These are phyloP conservation scores for Bufo gargarizans DNA, from an alignment of 2,113 vertebrate species.

Conservation along the genomic window DNA sequence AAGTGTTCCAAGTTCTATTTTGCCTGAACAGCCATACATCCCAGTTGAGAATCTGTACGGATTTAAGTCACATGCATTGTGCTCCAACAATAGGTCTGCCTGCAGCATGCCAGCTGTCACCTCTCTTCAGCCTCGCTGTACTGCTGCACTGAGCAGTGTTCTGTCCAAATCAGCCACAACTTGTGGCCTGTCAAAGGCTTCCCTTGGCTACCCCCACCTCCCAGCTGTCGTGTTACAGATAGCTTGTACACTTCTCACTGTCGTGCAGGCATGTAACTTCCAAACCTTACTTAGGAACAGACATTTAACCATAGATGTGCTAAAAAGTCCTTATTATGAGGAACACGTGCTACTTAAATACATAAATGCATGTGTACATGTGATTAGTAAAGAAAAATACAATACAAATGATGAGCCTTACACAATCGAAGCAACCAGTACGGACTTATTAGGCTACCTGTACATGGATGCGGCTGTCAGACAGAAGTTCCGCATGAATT, in stretches of 20 bases:
- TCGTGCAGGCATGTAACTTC: conserved; percentile 15
- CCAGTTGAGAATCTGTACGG: not conserved
- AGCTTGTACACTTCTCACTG: conserved; percentile 27
- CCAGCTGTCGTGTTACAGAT: conserved; percentile 34
- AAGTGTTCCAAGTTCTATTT: conserved; percentile 11
- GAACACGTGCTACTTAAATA: not conserved
- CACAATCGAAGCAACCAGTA: not conserved
- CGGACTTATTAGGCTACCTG: too few relatives aligned
- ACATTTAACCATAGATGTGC: conserved; percentile 16
- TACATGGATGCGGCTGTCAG: too few relatives aligned
- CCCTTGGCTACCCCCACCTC: conserved; percentile 44
- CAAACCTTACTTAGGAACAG: not conserved
- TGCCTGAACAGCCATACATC: not conserved
- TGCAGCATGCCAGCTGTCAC: conserved; percentile 54
- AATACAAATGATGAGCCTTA: too few relatives aligned
- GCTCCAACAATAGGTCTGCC: conserved; percentile 43
- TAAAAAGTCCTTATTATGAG: not conserved
- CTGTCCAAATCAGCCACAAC: conserved; percentile 46
- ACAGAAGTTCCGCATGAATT: too few relatives aligned
- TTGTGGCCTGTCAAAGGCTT: conserved; percentile 42
- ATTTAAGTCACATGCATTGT: conserved; percentile 19
- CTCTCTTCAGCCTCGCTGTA: conserved; percentile 25
- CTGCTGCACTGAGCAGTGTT: conserved; percentile 28
- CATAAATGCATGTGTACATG: too few relatives aligned
- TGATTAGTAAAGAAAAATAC: too few relatives aligned